These are phyloP conservation scores for Drosophila acutilabella DNA, from an alignment of 2,888 invertebrate genomes.

Conservation along the genomic window DNA sequence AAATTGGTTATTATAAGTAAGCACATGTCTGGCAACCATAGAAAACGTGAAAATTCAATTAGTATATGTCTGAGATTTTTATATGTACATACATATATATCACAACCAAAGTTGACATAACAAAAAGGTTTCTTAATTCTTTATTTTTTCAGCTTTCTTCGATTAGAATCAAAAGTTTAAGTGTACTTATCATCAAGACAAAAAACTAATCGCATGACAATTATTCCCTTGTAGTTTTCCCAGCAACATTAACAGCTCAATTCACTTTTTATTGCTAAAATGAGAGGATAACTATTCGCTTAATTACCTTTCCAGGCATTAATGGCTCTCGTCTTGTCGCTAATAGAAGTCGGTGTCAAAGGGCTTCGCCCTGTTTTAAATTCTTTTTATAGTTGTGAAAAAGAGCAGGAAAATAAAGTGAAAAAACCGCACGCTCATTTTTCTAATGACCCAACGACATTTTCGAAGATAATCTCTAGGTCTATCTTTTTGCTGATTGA, in stretches of 20 bases:
- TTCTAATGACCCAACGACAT: not conserved
- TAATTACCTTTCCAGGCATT: constrained; percentile 35
- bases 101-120: constrained; percentile 5
- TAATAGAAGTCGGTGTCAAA: constrained; percentile 20
- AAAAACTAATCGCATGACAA: constrained; percentile 7
- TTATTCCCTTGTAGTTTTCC: constrained; percentile 1
- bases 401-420: not conserved
- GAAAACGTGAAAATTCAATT: constrained; percentile 37
- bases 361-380: constrained; percentile 5
- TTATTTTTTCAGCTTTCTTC: not conserved
- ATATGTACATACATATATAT: not conserved
- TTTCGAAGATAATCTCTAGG: constrained; percentile 15
- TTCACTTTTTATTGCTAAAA: not conserved
- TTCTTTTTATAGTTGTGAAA: constrained; percentile 5
- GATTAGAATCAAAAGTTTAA: not conserved
- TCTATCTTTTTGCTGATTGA: constrained; percentile 12
- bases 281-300: constrained; percentile 16
- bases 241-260: constrained; percentile 10
- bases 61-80: constrained; percentile 16
- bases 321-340: constrained; percentile 31
- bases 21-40: constrained; percentile 21
- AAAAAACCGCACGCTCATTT: not conserved
- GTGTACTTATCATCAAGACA: constrained; percentile 15
- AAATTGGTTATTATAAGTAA: constrained; percentile 9
- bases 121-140: not conserved